These are phyloP conservation scores for Indri indri DNA, from an alignment of 2,113 vertebrate genomes.

Conservation along the genomic window DNA sequence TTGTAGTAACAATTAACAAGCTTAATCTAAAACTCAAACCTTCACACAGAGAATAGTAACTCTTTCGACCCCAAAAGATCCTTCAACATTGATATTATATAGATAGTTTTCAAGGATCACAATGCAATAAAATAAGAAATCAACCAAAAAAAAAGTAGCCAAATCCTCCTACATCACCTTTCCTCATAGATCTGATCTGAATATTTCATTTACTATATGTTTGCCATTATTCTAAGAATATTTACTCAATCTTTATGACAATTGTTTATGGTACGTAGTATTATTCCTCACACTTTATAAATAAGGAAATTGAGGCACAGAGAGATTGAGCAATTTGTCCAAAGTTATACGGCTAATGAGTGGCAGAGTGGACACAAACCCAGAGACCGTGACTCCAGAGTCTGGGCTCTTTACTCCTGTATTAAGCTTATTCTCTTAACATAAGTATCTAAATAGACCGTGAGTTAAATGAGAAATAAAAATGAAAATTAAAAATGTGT, in stretches of 20 bases:
- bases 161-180: not conserved
- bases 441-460: not conserved
- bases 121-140: not conserved
- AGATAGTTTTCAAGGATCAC: not conserved
- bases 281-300: not conserved
- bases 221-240: not conserved
- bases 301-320: not conserved
- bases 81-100: not conserved
- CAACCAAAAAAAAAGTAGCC: not conserved
- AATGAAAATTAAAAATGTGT: not conserved
- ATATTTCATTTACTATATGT: not conserved
- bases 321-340: not conserved
- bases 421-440: not conserved
- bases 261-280: not conserved
- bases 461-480: not conserved
- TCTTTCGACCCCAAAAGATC: not conserved
- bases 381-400: not conserved
- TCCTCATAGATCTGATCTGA: not conserved
- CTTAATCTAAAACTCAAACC: not conserved
- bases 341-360: not conserved
- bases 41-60: not conserved
- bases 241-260: not conserved
- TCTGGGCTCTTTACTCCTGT: not conserved
- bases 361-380: not conserved
- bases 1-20: not conserved